Evolutionary conservation across 2,113 vertebrate species (phyloP), one percentile per base, ranked within the genome.

Genomic region (Solea solea): DNA sequence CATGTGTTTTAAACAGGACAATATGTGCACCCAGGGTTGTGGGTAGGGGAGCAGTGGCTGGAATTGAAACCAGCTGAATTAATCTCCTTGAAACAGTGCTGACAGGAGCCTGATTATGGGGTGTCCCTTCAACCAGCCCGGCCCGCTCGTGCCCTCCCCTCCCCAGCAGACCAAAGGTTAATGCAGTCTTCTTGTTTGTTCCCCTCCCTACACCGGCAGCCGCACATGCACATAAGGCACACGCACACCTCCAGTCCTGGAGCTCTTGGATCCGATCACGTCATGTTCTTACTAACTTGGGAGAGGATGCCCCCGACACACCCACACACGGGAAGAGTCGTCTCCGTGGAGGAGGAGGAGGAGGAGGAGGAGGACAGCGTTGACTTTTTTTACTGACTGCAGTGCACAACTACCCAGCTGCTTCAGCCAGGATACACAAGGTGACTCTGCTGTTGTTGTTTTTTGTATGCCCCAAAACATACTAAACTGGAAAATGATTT

Each of bases 401-500:
- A 93, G 92, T 95, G 80, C 90, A 91, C 69, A 94, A 91, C 90
- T 95, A 94, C 84, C 88, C 64, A 92, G 91, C 82, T 95, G 94
- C 85, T 83, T 94, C 25, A 93, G 90, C 3, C 68, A 82, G 0
- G 91, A 94, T 0, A 93, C 93, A 27, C 92, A 95, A 94, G 94
- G 94, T 95, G 89, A 79, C 72, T 39, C n/a, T 42, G 25, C 56
- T 49, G 57, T 7, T 21, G 21, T 21, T 21, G 21, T 21, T 21
- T 21, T 21, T 21, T 21, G 21, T 21, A 21, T 21, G 21, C 41
- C 27, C 34, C 34, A 34, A 45, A 8, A 9, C 42, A 53, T 44
- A 67, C 49, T 12, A 40, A 66, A 8, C 21, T 59, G 13, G 51
- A 27, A 9, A 51, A 52, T 25, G 46, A n/a, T 49, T n/a, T 15